A percentile compares a stretch with the other conserved stretches of the same genome.
phyloP scores from a whole-genome alignment of 2,888 invertebrate genomes.

The Parelbella ahira region DNA sequence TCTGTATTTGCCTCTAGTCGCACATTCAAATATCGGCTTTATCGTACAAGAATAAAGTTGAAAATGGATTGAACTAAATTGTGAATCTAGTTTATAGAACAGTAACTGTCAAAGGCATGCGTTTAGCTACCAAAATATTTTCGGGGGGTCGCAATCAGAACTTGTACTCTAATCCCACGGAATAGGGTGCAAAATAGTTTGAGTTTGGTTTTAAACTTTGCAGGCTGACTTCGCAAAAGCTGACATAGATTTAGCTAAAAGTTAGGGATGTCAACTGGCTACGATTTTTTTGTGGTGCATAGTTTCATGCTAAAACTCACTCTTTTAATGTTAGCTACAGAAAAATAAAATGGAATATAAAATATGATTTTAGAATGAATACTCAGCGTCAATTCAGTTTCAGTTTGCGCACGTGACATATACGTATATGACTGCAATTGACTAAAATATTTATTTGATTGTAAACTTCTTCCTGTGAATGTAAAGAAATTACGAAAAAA shows the following conservation, averaged over 20 bases:
- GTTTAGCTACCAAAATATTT: constrained; percentile 31
- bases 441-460: too few relatives aligned
- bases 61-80: constrained; percentile 29
- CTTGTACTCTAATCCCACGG: neutral
- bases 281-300: constrained; percentile 1
- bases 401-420: too few relatives aligned
- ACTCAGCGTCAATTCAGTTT: too few relatives aligned
- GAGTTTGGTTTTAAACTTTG: constrained; percentile 1
- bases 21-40: constrained; percentile 27
- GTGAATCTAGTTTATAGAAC: constrained; percentile 37
- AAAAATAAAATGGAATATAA: too few relatives aligned
- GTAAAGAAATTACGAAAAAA: too few relatives aligned
- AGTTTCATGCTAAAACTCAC: constrained; percentile 3
- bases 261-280: constrained; percentile 6
- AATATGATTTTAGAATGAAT: too few relatives aligned
- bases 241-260: constrained; percentile 14
- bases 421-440: too few relatives aligned
- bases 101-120: constrained; percentile 52
- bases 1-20: constrained; percentile 39
- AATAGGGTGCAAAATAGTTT: constrained; percentile 8
- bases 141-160: neutral
- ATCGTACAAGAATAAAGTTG: constrained; percentile 9
- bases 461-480: too few relatives aligned
- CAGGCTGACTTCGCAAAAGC: constrained; percentile 2
- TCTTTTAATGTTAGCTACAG: neutral